phyloP scores from a whole-genome alignment of 2,888 invertebrate genomes.

The Erannis defoliaria region DNA sequence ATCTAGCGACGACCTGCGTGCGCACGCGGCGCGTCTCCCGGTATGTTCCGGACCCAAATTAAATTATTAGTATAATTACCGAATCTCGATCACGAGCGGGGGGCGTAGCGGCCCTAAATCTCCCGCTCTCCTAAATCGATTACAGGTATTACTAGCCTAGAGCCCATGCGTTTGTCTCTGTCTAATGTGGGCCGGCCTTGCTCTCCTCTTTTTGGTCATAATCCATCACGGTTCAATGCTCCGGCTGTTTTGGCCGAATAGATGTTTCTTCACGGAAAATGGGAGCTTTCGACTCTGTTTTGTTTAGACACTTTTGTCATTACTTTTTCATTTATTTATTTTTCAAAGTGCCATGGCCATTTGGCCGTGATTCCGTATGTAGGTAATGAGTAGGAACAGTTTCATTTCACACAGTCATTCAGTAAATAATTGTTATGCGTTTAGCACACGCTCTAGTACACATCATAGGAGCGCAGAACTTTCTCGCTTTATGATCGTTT shows the following conservation, averaged over 20 bases:
- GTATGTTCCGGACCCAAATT: conserved; percentile 71
- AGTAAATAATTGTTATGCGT: conserved; percentile 43
- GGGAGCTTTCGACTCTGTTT: conserved; percentile 26
- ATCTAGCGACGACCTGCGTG: conserved; percentile 52
- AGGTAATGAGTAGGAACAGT: conserved; percentile 23
- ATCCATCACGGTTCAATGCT: conserved; percentile 79
- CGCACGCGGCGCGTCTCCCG: conserved; percentile 63
- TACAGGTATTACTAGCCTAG: conserved; percentile 77
- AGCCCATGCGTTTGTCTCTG: conserved; percentile 78
- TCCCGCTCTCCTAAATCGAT: conserved; percentile 80
- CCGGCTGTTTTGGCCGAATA: conserved; percentile 60
- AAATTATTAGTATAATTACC: conserved; percentile 84
- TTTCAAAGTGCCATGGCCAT: background rate
- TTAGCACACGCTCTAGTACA: conserved; percentile 71
- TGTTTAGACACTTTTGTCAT: background rate
- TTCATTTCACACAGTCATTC: conserved; percentile 33
- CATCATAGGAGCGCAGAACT: conserved; percentile 62
- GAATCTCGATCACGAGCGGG: conserved; percentile 73
- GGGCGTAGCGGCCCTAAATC: conserved; percentile 78
- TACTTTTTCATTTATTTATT: background rate
- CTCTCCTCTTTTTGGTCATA: conserved; percentile 76
- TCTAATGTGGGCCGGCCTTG: conserved; percentile 78
- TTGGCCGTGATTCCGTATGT: background rate
- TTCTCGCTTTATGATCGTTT: conserved; percentile 66
- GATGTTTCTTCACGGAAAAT: conserved; percentile 48